Percentiles rank a stretch among this genome's conserved stretches.
phyloP scores from a whole-genome alignment of 2,888 invertebrate genomes.

The Ashinkailepas kermadecensis region DNA sequence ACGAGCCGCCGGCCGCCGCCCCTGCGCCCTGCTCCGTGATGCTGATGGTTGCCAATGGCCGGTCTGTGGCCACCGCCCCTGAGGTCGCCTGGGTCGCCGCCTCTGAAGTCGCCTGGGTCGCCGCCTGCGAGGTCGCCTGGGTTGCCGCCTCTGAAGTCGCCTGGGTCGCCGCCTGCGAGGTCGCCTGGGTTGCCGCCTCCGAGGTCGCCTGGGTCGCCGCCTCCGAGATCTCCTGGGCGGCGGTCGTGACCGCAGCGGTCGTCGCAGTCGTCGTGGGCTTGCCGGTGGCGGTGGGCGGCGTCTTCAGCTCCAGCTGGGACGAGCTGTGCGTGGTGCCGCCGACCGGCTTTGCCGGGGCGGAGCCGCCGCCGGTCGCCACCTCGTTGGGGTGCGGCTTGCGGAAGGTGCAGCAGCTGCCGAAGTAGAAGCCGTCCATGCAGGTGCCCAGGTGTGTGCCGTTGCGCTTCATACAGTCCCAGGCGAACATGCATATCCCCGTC shows the following conservation, averaged over 20 bases:
- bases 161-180: background rate
- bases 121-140: background rate
- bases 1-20: background rate
- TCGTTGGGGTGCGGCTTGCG: slow-evolving; percentile 52
- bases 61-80: background rate
- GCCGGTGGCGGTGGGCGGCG: background rate
- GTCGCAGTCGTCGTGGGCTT: no score
- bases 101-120: background rate
- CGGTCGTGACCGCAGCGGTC: no score
- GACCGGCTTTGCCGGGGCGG: slow-evolving; percentile 14
- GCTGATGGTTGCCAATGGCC: background rate
- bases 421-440: slow-evolving; percentile 87
- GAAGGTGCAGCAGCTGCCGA: slow-evolving; percentile 83
- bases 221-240: background rate
- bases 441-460: slow-evolving; percentile 87
- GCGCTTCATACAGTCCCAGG: slow-evolving; percentile 80
- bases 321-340: slow-evolving; percentile 35
- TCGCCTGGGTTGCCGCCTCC: background rate
- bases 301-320: slow-evolving; percentile 47
- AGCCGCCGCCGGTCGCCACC: slow-evolving; percentile 37
- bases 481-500: slow-evolving; percentile 86
- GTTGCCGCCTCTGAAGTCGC: background rate
- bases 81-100: background rate
- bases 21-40: background rate
- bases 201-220: background rate